Base-by-base conservation (phyloP, 2,888 invertebrate genomes). In the Euplexia lucipara region DNA sequence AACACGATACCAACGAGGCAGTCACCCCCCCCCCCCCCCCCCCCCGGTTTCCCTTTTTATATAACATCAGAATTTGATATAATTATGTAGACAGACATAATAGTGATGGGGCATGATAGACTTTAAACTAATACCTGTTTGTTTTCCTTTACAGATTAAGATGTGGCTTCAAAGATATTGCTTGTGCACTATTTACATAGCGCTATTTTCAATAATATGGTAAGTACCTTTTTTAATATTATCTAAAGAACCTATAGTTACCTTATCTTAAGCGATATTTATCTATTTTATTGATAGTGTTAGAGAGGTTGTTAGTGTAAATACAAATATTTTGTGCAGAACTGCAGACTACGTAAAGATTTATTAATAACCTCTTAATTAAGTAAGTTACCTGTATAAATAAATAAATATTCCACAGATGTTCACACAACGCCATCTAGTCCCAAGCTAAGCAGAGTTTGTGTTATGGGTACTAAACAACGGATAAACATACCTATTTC, bases 71-170 rank as follows among this genome's bases (percentile, higher is more conserved):
- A n/a, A n/a, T n/a, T n/a, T n/a, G n/a, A n/a, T n/a, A n/a, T n/a
- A n/a, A n/a, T n/a, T n/a, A n/a, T n/a, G n/a, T n/a, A n/a, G n/a
- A n/a, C 22, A 16, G 3, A 12, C 2, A n/a, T 10, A 0, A 18
- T 3, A 8, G 10, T 26, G 26, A 16, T n/a, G 9, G 42, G 30
- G 4, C 26, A n/a, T n/a, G 14, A 10, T 12, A 30, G n/a, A 30
- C 1, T 26, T 3, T 14, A 34, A n/a, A 6, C 9, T 54, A 42
- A 60, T 51, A 26, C 52, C 26, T 10, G 12, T 44, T 51, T 69
- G n/a, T 60, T 65, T 63, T 75, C 87, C 78, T 75, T 89, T 90
- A 30, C 87, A 90, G 90, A 78, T 81, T 69, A 85, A 70, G 51
- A 90, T 88, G 90, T 79, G 86, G 88, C 78, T 82, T 53, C 78